A percentile compares a stretch with the other conserved stretches of the same genome.
These are phyloP conservation scores for Larimichthys crocea DNA, from an alignment of 2,113 vertebrate species.

Conservation along the genomic window DNA sequence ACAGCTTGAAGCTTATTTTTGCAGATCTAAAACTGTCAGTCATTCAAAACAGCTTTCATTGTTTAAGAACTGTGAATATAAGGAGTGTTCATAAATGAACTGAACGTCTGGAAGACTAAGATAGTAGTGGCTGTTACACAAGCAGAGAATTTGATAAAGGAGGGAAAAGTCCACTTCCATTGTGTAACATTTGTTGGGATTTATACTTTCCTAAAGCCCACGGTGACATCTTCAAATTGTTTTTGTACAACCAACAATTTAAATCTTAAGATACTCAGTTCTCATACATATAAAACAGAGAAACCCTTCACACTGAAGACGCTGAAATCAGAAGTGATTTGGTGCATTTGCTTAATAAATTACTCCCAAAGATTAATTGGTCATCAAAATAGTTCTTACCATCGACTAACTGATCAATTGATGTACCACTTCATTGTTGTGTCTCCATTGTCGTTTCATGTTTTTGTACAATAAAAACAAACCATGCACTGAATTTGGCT, in stretches of 20 bases:
- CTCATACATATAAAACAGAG: neutral
- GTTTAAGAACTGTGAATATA: neutral
- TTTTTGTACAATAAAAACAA: constrained; percentile 16
- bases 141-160: constrained; percentile 1
- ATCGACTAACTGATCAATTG: neutral
- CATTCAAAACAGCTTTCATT: constrained; percentile 2
- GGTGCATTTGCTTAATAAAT: neutral
- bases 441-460: neutral
- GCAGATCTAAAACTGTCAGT: neutral
- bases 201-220: neutral
- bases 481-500: neutral
- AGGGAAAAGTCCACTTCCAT: neutral
- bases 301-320: neutral
- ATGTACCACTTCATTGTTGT: neutral
- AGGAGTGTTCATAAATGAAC: constrained; percentile 3
- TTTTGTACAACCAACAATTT: neutral
- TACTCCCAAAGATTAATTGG: neutral
- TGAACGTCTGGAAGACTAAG: constrained; percentile 14
- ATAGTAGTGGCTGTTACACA: no score
- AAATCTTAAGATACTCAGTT: neutral
- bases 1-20: neutral
- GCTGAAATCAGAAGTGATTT: neutral
- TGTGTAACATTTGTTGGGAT: neutral
- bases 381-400: neutral
- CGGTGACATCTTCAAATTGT: neutral